Evolutionary conservation across 2,888 invertebrate species (phyloP).

Genomic region (Hydrotaea diabolus): DNA sequence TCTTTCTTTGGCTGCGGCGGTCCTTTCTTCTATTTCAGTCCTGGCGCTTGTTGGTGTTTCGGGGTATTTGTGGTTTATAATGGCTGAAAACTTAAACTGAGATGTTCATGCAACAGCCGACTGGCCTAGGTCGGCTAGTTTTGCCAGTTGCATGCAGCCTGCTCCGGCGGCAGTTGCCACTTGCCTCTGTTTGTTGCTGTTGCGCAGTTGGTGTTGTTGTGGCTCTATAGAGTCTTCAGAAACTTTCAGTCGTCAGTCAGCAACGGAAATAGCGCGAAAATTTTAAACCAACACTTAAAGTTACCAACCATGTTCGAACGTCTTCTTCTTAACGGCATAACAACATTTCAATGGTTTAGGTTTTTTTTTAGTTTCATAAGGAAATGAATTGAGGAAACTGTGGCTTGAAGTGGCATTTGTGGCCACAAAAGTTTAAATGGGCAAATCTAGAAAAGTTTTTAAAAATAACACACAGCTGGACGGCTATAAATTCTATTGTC

Average conservation of each 20-base stretch:
- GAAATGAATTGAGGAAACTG: slow-evolving; percentile 14
- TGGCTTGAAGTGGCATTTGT: neutral
- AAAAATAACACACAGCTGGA: too few species aligned
- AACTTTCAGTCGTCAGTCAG: slow-evolving; percentile 34
- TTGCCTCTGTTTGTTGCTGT: slow-evolving; percentile 20
- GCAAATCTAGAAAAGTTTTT: neutral
- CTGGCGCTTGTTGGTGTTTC: neutral
- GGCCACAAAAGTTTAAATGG: neutral
- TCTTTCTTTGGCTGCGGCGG: neutral
- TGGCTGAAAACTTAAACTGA: slow-evolving; percentile 35
- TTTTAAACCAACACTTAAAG: slow-evolving; percentile 54
- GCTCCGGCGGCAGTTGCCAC: neutral
- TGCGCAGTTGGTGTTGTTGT: neutral
- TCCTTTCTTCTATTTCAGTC: neutral
- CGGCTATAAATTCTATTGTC: too few species aligned
- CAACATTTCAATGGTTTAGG: neutral
- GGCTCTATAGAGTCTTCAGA: slow-evolving; percentile 25
- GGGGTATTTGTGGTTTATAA: slow-evolving; percentile 29
- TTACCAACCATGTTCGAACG: neutral
- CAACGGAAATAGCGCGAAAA: slow-evolving; percentile 57
- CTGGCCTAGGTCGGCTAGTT: slow-evolving; percentile 2
- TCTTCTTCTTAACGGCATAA: neutral
- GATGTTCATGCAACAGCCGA: slow-evolving; percentile 48
- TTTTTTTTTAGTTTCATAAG: neutral
- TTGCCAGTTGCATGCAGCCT: neutral